Conservation (phyloP, 2,888 invertebrate genomes). For the Craniophora ligustri region DNA sequence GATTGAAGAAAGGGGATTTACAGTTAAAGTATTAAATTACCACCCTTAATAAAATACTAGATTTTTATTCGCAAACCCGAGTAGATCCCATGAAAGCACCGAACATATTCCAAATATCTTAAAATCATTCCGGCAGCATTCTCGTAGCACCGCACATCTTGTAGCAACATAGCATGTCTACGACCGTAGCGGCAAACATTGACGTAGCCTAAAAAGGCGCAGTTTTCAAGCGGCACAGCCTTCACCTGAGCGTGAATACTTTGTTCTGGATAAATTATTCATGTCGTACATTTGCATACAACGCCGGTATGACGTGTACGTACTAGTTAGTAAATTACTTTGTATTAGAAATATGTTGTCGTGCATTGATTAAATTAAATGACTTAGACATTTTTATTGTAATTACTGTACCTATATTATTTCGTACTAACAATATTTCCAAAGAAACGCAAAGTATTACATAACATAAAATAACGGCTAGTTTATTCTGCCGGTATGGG, state of each 20-base stretch:
- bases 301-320: slow-evolving; percentile 35
- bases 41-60: too few relatives aligned
- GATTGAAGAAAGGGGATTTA: too few relatives aligned
- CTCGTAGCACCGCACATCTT: slow-evolving; percentile 18
- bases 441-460: too few relatives aligned
- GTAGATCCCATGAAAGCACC: too few relatives aligned
- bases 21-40: too few relatives aligned
- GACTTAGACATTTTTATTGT: neutral
- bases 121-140: neutral
- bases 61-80: too few relatives aligned
- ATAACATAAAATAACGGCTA: too few relatives aligned
- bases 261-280: slow-evolving; percentile 58
- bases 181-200: slow-evolving; percentile 27
- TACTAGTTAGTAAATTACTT: slow-evolving; percentile 47
- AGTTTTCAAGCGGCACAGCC: slow-evolving; percentile 32
- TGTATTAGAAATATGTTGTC: slow-evolving; percentile 21
- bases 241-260: slow-evolving; percentile 48
- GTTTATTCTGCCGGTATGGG: too few relatives aligned
- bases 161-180: slow-evolving; percentile 31
- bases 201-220: slow-evolving; percentile 37
- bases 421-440: too few relatives aligned
- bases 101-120: neutral
- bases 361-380: neutral
- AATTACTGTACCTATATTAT: too few relatives aligned
- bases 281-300: slow-evolving; percentile 48